Percentiles rank a stretch among this genome's conserved stretches.
These are phyloP conservation scores for Typhlichthys subterraneus DNA, from an alignment of 2,797 vertebrate species.

Conservation along the genomic window DNA sequence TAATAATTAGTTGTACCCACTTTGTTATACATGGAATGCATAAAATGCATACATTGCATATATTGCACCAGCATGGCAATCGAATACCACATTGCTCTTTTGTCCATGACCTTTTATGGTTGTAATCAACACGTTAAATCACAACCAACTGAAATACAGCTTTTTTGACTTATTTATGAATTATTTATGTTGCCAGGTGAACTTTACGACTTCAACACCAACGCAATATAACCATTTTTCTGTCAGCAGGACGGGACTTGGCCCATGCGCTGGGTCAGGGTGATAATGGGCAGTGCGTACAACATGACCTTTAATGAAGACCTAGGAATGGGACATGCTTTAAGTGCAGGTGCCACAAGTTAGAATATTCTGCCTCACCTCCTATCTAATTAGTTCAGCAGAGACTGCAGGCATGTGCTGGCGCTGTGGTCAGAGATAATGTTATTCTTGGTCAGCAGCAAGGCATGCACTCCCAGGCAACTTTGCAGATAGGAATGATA, in stretches of 20 bases:
- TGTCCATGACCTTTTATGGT: too few species aligned
- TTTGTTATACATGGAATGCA: too few species aligned
- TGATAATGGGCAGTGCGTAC: constrained; percentile 15
- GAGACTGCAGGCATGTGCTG: constrained; percentile 64
- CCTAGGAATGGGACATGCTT: constrained; percentile 43
- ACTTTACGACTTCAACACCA: neutral
- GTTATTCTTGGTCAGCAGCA: constrained; percentile 77
- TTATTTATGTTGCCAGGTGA: neutral
- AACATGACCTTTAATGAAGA: constrained; percentile 50
- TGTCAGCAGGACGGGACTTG: constrained; percentile 17
- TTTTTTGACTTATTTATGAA: neutral
- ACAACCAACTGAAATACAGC: neutral
- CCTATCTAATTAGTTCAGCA: constrained; percentile 71
- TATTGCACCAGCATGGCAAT: too few species aligned
- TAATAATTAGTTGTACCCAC: too few species aligned
- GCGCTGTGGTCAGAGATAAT: constrained; percentile 76
- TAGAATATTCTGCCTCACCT: constrained; percentile 56
- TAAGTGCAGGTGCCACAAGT: constrained; percentile 55
- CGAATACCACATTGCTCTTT: too few species aligned
- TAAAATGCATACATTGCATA: too few species aligned
- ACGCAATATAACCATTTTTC: constrained; percentile 9
- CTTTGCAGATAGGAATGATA: constrained; percentile 69
- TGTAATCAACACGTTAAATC: too few species aligned
- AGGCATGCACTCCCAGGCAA: constrained; percentile 66
- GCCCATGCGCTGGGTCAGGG: constrained; percentile 23